A percentile compares a stretch with the other conserved stretches of the same genome.
These are phyloP conservation scores for Alaudala cheleensis DNA, from an alignment of 2,113 vertebrate species.

Conservation along the genomic window DNA sequence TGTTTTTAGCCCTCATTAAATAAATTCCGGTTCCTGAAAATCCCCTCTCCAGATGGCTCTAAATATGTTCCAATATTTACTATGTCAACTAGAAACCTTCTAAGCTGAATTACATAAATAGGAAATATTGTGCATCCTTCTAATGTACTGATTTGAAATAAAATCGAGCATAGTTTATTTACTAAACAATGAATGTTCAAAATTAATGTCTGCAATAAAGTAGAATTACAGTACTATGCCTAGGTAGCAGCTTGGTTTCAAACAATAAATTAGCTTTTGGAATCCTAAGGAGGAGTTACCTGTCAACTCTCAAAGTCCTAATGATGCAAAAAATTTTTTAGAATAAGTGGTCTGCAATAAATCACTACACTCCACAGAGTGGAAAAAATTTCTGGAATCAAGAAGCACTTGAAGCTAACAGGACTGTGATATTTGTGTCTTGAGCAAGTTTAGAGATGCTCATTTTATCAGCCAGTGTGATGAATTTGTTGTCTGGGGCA, in stretches of 20 bases:
- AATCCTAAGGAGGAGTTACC: neutral
- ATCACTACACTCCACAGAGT: accelerated
- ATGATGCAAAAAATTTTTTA: neutral
- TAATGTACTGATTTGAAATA: neutral
- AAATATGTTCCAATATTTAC: slow-evolving; percentile 17
- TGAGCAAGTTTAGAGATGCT: neutral
- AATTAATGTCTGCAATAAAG: neutral
- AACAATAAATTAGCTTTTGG: neutral
- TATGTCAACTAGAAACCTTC: slow-evolving; percentile 30
- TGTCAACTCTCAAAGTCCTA: neutral
- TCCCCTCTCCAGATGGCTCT: slow-evolving; percentile 22
- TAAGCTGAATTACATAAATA: neutral
- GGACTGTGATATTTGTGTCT: neutral
- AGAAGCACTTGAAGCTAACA: neutral
- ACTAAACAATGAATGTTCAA: neutral
- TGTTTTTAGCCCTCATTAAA: slow-evolving; percentile 37
- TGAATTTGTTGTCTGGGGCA: neutral
- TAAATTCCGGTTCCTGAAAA: slow-evolving; percentile 56
- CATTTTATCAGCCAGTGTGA: neutral
- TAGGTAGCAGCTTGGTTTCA: neutral
- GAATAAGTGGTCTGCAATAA: neutral
- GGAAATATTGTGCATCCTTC: neutral
- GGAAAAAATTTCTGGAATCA: neutral
- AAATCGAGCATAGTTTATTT: neutral
- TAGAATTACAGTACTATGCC: neutral